Base-by-base conservation (phyloP, 2,113 vertebrate species). In the Corythornis cristatus region DNA sequence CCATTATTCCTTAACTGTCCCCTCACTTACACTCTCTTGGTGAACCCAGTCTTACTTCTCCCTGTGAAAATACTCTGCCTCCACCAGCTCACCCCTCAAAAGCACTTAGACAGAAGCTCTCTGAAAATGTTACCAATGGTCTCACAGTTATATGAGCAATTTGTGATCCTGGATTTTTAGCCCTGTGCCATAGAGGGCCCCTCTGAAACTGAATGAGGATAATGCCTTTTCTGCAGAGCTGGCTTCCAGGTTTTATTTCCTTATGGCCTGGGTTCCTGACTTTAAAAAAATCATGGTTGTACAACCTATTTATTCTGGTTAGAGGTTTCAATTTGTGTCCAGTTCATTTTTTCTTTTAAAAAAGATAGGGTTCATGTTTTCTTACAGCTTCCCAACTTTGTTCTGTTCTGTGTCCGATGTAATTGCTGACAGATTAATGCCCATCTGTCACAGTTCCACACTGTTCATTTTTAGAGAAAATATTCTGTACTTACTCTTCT, bases 341-440 rank as follows among this genome's bases (percentile, higher is more conserved):
- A 83, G 86, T 54, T 71, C 16, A 48, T 86, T 92, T 89, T 88
- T 75, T 21, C n/a, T 65, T 91, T 75, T 37, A 37, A 42, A 83
- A 73, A 83, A 45, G 33, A 87, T 12, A 91, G 26, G 20, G 88
- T 94, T 95, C 78, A 29, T 94, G 61, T 96, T 97, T 97, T 97
- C 82, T 94, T 95, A 92, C 90, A 92, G 89, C 80, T 93, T 94
- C 48, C 65, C 85, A 92, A 92, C 84, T 94, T 94, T 73, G 51
- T 96, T 96, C 93, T 96, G 91, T 95, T 96, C 93, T 94, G 54
- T 88, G 94, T 96, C 94, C 88, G 5, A 93, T 73, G 65, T 94
- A 97, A 95, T 96, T 96, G 91, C 92, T 93, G 96, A 88, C 91
- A 97, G 91, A 96, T 96, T 96, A 97, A 97, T 93, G 92, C 88